Conservation (phyloP, 2,888 invertebrate genomes). For the Pheosia tremula region DNA sequence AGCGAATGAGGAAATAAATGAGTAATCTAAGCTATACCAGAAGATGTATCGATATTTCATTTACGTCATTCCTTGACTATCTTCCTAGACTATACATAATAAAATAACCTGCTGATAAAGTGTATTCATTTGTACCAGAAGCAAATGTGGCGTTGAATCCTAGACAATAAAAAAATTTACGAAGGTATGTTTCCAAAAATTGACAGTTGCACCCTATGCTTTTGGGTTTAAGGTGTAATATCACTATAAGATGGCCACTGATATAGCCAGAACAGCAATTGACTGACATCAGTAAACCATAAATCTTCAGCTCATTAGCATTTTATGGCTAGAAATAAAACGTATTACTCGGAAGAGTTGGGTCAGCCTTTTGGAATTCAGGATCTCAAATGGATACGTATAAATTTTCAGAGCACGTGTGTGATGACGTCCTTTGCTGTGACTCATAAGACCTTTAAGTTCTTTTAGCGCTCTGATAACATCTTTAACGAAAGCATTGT, state of each 20-base stretch:
- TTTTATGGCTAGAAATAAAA: constrained; percentile 26
- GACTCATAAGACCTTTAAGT: constrained; percentile 43
- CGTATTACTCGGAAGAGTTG: constrained; percentile 36
- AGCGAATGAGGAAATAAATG: constrained; percentile 42
- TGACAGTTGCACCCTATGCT: no score
- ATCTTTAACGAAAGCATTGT: constrained; percentile 23
- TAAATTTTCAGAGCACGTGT: constrained; percentile 41
- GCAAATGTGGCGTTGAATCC: no score
- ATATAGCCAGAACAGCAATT: constrained; percentile 6
- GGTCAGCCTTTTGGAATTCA: constrained; percentile 47
- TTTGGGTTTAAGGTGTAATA: no score
- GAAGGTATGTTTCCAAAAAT: no score
- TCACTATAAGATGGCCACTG: not conserved
- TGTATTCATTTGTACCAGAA: no score
- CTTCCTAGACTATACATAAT: not conserved
- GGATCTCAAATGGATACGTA: constrained; percentile 41
- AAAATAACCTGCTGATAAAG: no score
- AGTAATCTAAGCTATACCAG: constrained; percentile 4
- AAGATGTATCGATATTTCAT: not conserved
- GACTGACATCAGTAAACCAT: not conserved
- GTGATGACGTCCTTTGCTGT: constrained; percentile 41
- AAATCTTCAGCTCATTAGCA: constrained; percentile 5
- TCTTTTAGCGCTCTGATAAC: constrained; percentile 24
- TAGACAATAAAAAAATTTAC: no score
- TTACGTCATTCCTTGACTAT: not conserved